These are phyloP conservation scores for Oophaga pumilio DNA, from an alignment of 2,113 vertebrate species.

Conservation along the genomic window DNA sequence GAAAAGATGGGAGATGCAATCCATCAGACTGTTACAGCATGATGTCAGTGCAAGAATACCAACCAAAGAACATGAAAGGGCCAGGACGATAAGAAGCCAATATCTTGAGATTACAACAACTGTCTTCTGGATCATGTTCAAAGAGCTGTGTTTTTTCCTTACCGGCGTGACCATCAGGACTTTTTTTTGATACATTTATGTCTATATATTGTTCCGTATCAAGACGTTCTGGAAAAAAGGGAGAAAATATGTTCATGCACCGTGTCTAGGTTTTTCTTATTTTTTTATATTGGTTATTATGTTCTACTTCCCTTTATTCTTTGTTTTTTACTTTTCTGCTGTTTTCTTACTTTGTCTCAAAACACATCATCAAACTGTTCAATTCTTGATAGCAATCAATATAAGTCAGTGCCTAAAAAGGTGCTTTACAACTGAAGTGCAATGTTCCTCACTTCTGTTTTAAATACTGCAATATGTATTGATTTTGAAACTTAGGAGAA, in stretches of 20 bases:
- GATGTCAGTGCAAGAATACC: conserved; percentile 84
- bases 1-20: conserved; percentile 87
- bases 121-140: conserved; percentile 56
- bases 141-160: conserved; percentile 7
- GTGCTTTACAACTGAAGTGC: background rate
- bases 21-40: conserved; percentile 86
- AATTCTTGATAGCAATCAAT: background rate
- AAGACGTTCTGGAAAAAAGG: conserved; percentile 40
- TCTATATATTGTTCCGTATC: conserved; percentile 55
- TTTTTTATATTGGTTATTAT: background rate
- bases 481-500: background rate
- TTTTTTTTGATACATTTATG: conserved; percentile 37
- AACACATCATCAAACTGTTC: conserved; percentile 13
- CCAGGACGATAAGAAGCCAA: conserved; percentile 69
- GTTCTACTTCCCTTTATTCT: conserved; percentile 28
- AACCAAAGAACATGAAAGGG: conserved; percentile 87
- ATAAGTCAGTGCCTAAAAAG: background rate
- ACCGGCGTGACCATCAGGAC: conserved; percentile 19
- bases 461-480: background rate
- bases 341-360: background rate
- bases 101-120: conserved; percentile 18
- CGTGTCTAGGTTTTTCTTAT: conserved; percentile 30
- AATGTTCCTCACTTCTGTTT: background rate
- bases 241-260: conserved; percentile 44
- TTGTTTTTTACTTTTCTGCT: conserved; percentile 29